Conservation (phyloP, 2,113 vertebrate species). For the Catharus fuscescens region DNA sequence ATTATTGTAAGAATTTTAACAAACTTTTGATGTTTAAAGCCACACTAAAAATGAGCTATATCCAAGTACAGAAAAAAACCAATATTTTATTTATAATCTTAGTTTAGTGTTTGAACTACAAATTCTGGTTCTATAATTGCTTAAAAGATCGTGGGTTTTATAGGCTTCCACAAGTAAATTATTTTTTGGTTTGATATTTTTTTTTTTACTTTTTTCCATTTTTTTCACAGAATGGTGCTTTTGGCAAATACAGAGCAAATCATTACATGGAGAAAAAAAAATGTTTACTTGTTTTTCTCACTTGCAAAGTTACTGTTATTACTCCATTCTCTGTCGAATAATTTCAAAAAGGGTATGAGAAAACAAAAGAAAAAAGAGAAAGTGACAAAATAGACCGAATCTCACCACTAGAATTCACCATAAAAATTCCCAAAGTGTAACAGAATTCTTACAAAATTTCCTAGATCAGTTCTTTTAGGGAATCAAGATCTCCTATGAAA, state of each 20-base stretch:
- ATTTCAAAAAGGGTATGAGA: constrained; percentile 78
- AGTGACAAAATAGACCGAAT: constrained; percentile 82
- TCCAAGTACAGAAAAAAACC: constrained; percentile 86
- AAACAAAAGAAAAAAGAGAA: constrained; percentile 46
- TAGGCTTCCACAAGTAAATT: constrained; percentile 91
- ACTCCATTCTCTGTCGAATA: constrained; percentile 84
- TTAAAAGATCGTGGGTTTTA: constrained; percentile 89
- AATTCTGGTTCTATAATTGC: constrained; percentile 93
- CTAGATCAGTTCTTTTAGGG: constrained; percentile 76
- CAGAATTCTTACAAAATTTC: constrained; percentile 84
- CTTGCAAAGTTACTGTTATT: constrained; percentile 90
- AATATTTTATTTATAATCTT: constrained; percentile 99
- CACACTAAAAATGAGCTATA: constrained; percentile 76
- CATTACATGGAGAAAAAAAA: constrained; percentile 91
- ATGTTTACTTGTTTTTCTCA: constrained; percentile 43
- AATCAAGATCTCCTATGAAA: constrained; percentile 77
- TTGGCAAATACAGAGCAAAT: constrained; percentile 83
- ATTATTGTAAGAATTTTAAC: constrained; percentile 14
- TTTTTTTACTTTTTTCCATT: constrained; percentile 29
- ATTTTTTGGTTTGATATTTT: constrained; percentile 60
- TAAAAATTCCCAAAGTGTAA: constrained; percentile 83
- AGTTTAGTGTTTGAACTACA: constrained; percentile 96
- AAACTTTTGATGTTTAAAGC: constrained; percentile 54
- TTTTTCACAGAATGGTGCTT: constrained; percentile 85
- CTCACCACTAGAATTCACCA: constrained; percentile 87